Evolutionary conservation across 1,140 invertebrate genomes (phyloP).

Genomic region (Cydia pomonella): DNA sequence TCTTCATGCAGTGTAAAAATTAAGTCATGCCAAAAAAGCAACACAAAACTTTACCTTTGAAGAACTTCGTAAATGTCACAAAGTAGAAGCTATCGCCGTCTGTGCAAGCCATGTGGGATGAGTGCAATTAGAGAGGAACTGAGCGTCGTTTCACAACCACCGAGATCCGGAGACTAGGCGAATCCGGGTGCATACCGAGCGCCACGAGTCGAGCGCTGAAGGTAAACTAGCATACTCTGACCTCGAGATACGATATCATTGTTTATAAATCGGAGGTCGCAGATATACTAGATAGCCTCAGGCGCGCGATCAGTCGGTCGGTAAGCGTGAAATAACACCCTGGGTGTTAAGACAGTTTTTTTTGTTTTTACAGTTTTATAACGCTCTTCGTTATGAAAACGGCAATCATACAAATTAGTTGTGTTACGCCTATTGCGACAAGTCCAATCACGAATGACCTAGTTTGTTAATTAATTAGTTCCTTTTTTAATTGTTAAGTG

Average conservation of each 20-base stretch:
- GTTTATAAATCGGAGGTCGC: not conserved
- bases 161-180: slow-evolving; percentile 23
- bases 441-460: slow-evolving; percentile 1
- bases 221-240: not conserved
- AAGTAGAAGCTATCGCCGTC: slow-evolving; percentile 73
- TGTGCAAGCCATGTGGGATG: slow-evolving; percentile 72
- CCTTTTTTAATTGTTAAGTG: slow-evolving; percentile 1
- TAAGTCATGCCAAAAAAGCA: slow-evolving; percentile 73
- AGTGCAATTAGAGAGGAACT: slow-evolving; percentile 50
- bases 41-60: slow-evolving; percentile 76
- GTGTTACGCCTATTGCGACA: slow-evolving; percentile 6
- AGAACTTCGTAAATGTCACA: slow-evolving; percentile 66
- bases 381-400: slow-evolving; percentile 16
- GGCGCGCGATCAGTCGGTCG: not conserved
- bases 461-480: slow-evolving; percentile 25
- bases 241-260: not conserved
- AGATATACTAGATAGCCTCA: not conserved
- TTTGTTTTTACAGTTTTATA: slow-evolving; percentile 5
- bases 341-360: not conserved
- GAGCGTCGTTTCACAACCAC: slow-evolving; percentile 35
- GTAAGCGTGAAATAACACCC: not conserved
- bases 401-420: slow-evolving; percentile 28
- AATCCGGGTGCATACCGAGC: not conserved
- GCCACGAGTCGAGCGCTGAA: not conserved
- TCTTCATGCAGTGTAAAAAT: slow-evolving; percentile 37